These are phyloP conservation scores for Hirundichthys speculiger DNA, from an alignment of 2,113 vertebrate genomes.

Conservation along the genomic window DNA sequence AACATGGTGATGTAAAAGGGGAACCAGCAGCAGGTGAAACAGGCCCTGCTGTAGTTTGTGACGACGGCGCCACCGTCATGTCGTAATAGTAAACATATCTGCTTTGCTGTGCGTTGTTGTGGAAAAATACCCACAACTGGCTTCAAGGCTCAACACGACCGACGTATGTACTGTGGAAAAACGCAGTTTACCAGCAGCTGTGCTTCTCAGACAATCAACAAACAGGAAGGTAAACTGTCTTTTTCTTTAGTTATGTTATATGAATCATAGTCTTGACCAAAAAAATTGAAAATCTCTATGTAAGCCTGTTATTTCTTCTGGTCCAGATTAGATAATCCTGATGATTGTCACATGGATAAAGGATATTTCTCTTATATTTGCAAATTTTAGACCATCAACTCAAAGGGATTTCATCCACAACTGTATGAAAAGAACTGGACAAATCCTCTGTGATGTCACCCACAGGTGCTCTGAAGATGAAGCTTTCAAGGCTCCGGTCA, in stretches of 20 bases:
- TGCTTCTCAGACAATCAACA: not conserved
- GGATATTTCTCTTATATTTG: not conserved
- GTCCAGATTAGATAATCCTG: no score
- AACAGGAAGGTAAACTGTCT: no score
- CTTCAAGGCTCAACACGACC: not conserved
- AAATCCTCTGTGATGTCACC: no score
- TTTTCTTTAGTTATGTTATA: not conserved
- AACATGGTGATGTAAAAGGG: not conserved
- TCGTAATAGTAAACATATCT: slow-evolving; percentile 16
- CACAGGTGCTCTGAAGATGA: no score
- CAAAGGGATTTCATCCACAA: no score
- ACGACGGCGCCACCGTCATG: not conserved
- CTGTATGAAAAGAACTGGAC: no score
- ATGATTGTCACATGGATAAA: not conserved
- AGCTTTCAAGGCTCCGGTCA: no score
- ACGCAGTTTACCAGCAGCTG: not conserved
- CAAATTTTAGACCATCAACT: no score
- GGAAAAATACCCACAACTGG: slow-evolving; percentile 18
- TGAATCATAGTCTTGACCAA: no score
- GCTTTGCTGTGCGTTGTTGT: slow-evolving; percentile 7
- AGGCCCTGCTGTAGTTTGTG: not conserved
- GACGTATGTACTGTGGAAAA: slow-evolving; percentile 12
- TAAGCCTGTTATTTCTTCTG: no score
- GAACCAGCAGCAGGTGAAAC: not conserved
- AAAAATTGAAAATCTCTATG: no score